Conservation (phyloP, 1,140 invertebrate species). For the Armadillidium nasatum region DNA sequence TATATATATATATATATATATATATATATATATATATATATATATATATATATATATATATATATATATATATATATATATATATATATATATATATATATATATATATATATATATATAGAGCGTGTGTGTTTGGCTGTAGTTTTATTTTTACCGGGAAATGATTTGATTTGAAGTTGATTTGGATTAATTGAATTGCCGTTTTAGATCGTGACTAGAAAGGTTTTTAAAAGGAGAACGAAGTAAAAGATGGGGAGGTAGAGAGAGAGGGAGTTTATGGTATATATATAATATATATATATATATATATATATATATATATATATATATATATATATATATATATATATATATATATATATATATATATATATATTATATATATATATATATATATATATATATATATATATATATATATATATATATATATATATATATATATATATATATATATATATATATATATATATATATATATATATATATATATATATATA, state of each 20-base stretch:
- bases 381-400: conserved; percentile 1
- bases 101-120: not conserved
- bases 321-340: not conserved
- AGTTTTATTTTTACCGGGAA: too few relatives aligned
- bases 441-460: not conserved
- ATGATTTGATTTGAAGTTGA: too few relatives aligned
- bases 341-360: not conserved
- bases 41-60: not conserved
- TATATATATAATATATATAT: conserved; percentile 3
- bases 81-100: conserved; percentile 12
- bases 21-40: conserved; percentile 4
- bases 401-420: not conserved
- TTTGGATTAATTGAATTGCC: too few relatives aligned
- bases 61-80: conserved; percentile 17
- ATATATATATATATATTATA: not conserved
- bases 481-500: not conserved
- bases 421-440: not conserved
- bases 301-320: not conserved
- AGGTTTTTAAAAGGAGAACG: too few relatives aligned
- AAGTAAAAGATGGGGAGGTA: too few relatives aligned
- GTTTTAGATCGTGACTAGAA: too few relatives aligned
- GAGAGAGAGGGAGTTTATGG: too few relatives aligned
- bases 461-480: not conserved
- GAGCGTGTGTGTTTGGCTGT: too few relatives aligned
- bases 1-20: not conserved